Evolutionary conservation across 2,888 invertebrate genomes (phyloP).

Genomic region (Didymodactylos carnosus): DNA sequence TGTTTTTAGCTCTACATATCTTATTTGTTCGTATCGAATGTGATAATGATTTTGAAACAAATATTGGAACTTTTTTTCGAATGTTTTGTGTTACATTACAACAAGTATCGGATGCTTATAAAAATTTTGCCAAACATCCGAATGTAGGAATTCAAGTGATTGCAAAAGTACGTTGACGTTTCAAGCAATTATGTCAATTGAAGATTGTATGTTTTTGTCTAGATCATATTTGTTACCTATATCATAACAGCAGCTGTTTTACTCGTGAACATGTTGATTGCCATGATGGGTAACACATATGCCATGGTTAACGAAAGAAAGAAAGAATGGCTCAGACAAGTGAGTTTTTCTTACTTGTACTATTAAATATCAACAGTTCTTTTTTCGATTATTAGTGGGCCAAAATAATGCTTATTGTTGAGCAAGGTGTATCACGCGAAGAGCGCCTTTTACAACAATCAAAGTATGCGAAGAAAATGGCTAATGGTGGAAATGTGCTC

Average conservation of each 20-base stretch:
- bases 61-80: neutral
- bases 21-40: neutral
- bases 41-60: neutral
- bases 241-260: slow-evolving; percentile 88
- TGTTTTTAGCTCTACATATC: neutral
- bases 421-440: slow-evolving; percentile 72
- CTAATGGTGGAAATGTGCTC: slow-evolving; percentile 40
- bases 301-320: slow-evolving; percentile 71
- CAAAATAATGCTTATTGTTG: slow-evolving; percentile 81
- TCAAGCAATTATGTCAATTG: too few species aligned
- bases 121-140: neutral
- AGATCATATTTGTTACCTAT: slow-evolving; percentile 67
- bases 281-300: slow-evolving; percentile 92
- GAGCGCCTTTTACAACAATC: slow-evolving; percentile 64
- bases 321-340: slow-evolving; percentile 89
- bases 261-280: slow-evolving; percentile 89
- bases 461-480: slow-evolving; percentile 69
- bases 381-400: too few species aligned
- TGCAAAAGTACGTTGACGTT: neutral
- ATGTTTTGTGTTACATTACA: neutral
- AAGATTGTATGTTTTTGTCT: too few species aligned
- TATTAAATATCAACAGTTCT: too few species aligned
- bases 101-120: neutral
- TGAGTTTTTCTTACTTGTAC: too few species aligned
- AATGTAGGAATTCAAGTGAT: neutral